phyloP scores from a whole-genome alignment of 2,888 invertebrate species.

The Resseliella maxima region DNA sequence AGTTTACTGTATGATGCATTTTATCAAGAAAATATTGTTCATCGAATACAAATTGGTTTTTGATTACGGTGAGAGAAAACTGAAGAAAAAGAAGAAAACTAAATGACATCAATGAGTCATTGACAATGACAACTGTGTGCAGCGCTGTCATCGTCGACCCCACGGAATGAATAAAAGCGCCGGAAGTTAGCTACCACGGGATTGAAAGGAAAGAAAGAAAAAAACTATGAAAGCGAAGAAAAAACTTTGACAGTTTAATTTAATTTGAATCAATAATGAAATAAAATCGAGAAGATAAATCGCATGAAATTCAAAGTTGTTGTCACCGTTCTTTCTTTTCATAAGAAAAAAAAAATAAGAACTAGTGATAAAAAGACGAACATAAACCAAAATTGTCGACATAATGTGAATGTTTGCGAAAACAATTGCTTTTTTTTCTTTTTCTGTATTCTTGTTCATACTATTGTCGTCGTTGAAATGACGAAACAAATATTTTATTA shows the following conservation, averaged over 20 bases:
- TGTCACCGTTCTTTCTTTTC: not conserved
- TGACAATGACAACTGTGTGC: constrained; percentile 29
- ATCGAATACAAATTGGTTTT: constrained; percentile 40
- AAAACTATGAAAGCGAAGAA: not conserved
- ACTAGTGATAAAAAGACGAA: not conserved
- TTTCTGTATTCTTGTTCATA: no score
- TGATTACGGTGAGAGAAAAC: constrained; percentile 13
- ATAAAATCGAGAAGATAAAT: constrained; percentile 53
- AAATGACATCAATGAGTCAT: no score
- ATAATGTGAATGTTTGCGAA: no score
- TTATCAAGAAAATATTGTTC: constrained; percentile 14
- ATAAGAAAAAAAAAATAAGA: not conserved
- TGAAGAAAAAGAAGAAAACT: not conserved
- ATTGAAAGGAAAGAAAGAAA: not conserved
- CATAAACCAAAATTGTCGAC: no score
- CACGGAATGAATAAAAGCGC: not conserved
- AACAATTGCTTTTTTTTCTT: no score
- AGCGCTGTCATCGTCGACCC: constrained; percentile 6
- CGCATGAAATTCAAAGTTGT: not conserved
- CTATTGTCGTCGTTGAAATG: no score
- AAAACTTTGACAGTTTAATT: constrained; percentile 55
- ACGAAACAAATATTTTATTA: no score
- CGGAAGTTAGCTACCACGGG: constrained; percentile 10
- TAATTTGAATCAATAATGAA: constrained; percentile 54
- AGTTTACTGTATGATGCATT: not conserved